Base-by-base conservation (phyloP, 2,797 vertebrate species). In the Schizothorax lantsangensis region DNA sequence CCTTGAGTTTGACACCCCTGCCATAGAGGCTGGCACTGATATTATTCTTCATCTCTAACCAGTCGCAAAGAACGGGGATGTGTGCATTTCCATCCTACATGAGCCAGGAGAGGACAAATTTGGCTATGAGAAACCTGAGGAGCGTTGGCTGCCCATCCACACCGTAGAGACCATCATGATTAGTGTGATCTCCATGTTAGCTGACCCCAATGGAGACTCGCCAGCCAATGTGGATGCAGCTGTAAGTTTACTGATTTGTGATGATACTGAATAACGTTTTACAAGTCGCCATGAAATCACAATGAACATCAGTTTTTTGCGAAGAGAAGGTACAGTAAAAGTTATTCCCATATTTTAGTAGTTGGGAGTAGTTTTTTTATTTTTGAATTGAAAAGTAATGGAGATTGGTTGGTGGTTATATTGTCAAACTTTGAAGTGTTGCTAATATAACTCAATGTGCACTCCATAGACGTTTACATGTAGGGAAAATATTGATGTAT, bases 141-240 rank as follows among this genome's bases (percentile, higher is more conserved):
- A 99, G 91, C 98, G 98, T 89, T 99, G 98, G 98, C 96, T 99
- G 74, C 98, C 98, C 66, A 99, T 99, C 91, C 98, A 99, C 94
- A 99, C 98, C 3, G 98, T 99, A 95, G 98, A 99, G 93, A 99
- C 98, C 83, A 99, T 99, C 86, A 99, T 99, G 98, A 99, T 99
- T 94, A 99, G 98, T 92, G 98, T 99, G 94, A 99, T 99, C 95
- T 99, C 98, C 92, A 99, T 99, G 98, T 95, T 99, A 94, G 98
- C 98, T 90, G 98, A 99, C 94, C 98, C 98, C 90, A 99, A 99
- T 79, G 98, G 98, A 71, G 98, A 99, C 92, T 99, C 98, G 74
- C 98, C 98, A 85, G 98, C 98, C 88, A 99, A 99, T 19, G 98
- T 99, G 68, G 98, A 99, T 33, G 98, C 98, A 94, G 98, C 98